Evolutionary conservation across 1,140 invertebrate species (phyloP).

Genomic region (Drosophila teissieri): DNA sequence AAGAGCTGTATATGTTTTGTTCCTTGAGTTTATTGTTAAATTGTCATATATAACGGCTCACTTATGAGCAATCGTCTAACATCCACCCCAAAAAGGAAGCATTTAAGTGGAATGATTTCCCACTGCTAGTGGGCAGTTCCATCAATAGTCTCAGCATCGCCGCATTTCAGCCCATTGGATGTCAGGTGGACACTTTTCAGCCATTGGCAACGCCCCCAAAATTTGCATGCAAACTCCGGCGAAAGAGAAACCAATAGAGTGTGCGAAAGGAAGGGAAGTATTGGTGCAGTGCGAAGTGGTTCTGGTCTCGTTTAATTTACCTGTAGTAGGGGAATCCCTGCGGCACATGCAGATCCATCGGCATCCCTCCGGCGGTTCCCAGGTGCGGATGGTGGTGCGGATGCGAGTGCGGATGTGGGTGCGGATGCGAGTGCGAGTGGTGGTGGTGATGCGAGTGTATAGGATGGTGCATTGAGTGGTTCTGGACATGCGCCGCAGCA

Average conservation of each 20-base stretch:
- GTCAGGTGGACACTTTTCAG: constrained; percentile 26
- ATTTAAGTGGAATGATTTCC: constrained; percentile 18
- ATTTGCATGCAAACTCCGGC: constrained; percentile 38
- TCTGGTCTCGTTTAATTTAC: constrained; percentile 84
- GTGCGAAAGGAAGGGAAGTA: constrained; percentile 3
- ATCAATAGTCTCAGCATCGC: constrained; percentile 6
- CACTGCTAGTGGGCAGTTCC: constrained; percentile 7
- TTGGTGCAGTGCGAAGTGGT: constrained; percentile 30
- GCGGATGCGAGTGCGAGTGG: constrained; percentile 75
- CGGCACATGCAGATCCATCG: constrained; percentile 94
- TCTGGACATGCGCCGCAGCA: constrained; percentile 83
- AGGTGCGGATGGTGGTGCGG: constrained; percentile 70
- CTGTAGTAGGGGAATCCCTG: constrained; percentile 95
- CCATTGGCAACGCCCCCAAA: constrained; percentile 65
- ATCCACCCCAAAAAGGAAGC: constrained; percentile 2
- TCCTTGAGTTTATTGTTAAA: neutral
- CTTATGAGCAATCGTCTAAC: neutral
- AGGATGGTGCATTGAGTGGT: constrained; percentile 78
- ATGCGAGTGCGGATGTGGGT: constrained; percentile 79
- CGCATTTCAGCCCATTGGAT: constrained; percentile 27
- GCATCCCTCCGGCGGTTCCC: constrained; percentile 86
- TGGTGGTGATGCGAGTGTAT: constrained; percentile 82
- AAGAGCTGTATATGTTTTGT: too few species aligned
- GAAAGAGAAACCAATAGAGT: constrained; percentile 5
- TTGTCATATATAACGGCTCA: too few species aligned